These are phyloP conservation scores for Troides aeacus DNA, from an alignment of 2,888 invertebrate species.

Conservation along the genomic window DNA sequence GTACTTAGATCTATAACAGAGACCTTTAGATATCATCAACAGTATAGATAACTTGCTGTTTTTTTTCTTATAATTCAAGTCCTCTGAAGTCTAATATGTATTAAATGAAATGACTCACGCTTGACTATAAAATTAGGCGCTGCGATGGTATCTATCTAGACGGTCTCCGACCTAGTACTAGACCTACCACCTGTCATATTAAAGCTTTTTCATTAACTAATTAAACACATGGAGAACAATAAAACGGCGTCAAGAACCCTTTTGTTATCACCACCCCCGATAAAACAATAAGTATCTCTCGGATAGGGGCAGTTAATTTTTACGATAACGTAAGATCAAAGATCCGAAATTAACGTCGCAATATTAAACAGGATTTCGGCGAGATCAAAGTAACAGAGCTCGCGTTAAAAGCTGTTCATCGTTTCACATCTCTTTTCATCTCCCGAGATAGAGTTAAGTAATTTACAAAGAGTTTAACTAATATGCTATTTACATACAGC, in stretches of 20 bases:
- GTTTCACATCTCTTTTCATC: not conserved
- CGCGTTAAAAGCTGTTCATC: not conserved
- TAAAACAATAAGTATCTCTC: not conserved
- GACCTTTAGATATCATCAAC: no score
- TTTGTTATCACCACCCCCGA: not conserved
- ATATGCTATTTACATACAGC: no score
- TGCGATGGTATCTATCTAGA: no score
- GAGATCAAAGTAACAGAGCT: slow-evolving; percentile 1
- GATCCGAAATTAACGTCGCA: not conserved
- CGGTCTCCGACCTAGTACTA: no score
- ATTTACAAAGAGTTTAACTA: not conserved
- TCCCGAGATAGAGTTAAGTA: not conserved
- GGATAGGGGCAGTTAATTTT: not conserved
- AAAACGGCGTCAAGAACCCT: not conserved
- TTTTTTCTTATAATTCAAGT: no score
- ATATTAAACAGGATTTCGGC: not conserved
- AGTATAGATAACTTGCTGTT: no score
- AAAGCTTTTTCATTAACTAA: not conserved
- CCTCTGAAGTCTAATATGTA: no score
- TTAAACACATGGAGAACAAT: not conserved
- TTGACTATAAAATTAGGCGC: no score
- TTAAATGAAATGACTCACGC: no score
- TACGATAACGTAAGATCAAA: not conserved
- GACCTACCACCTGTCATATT: no score
- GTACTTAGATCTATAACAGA: no score